A percentile compares a stretch with the other conserved stretches of the same genome.
These are phyloP conservation scores for Sycophaga agraensis DNA, from an alignment of 1,140 invertebrate species.

Conservation along the genomic window DNA sequence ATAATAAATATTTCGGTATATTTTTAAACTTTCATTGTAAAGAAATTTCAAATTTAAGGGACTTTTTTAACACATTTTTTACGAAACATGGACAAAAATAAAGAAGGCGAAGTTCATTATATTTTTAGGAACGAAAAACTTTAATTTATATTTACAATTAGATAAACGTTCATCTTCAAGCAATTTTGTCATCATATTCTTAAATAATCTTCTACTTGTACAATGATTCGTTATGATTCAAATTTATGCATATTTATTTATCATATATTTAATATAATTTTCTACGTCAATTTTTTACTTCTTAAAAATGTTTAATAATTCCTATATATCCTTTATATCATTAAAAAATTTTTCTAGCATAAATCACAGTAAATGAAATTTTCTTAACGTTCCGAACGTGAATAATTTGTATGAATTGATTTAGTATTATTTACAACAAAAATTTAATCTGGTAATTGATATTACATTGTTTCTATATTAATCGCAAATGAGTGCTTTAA, in stretches of 20 bases:
- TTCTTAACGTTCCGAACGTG: not conserved
- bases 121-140: not conserved
- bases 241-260: not conserved
- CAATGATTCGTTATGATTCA: too few species aligned
- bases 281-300: not conserved
- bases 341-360: not conserved
- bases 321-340: not conserved
- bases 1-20: too few species aligned
- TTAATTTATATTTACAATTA: not conserved
- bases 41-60: too few species aligned
- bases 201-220: not conserved
- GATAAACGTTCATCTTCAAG: not conserved
- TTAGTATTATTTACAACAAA: slow-evolving; percentile 12
- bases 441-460: not conserved
- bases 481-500: not conserved
- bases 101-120: not conserved
- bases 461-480: not conserved
- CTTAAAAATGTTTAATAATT: not conserved
- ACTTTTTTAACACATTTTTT: too few species aligned
- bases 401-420: not conserved
- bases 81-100: not conserved
- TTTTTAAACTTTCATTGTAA: too few species aligned
- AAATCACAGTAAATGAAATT: slow-evolving; percentile 3
- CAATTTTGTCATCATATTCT: too few species aligned
- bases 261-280: not conserved